Conservation (phyloP, 2,888 invertebrate genomes). For the Tethea ocularis region DNA sequence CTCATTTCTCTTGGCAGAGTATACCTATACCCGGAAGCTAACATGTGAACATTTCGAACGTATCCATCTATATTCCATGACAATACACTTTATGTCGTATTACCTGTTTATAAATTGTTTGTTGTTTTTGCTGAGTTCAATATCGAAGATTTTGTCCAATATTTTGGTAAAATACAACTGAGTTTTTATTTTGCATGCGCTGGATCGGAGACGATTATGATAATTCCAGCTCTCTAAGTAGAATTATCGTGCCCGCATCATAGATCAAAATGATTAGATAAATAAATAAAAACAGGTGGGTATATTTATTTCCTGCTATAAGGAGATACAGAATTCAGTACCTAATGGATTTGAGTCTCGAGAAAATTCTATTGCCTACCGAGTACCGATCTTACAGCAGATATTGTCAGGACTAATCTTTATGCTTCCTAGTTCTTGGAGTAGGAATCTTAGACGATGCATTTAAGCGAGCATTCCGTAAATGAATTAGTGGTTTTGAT, state of each 20-base stretch:
- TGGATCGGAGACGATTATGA: no score
- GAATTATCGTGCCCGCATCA: no score
- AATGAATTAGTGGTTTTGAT: not conserved
- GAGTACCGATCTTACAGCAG: not conserved
- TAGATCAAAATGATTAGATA: not conserved
- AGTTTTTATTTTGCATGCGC: no score
- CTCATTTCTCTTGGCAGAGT: conserved; percentile 1
- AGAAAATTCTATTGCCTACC: not conserved
- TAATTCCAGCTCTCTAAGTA: no score
- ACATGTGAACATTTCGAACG: not conserved
- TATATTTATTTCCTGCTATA: not conserved
- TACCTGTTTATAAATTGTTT: no score
- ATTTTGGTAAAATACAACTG: no score
- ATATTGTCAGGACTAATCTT: not conserved
- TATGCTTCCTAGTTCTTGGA: no score
- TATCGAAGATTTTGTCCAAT: not conserved
- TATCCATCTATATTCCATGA: not conserved
- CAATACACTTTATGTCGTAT: no score
- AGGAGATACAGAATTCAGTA: not conserved
- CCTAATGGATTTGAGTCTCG: not conserved
- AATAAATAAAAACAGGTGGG: not conserved
- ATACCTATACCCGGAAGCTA: not conserved
- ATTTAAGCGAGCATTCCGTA: not conserved
- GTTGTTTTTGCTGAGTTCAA: no score
- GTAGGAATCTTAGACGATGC: not conserved